Conservation (phyloP, 2,797 vertebrate species). For the Hypotaenidia philippensis region DNA sequence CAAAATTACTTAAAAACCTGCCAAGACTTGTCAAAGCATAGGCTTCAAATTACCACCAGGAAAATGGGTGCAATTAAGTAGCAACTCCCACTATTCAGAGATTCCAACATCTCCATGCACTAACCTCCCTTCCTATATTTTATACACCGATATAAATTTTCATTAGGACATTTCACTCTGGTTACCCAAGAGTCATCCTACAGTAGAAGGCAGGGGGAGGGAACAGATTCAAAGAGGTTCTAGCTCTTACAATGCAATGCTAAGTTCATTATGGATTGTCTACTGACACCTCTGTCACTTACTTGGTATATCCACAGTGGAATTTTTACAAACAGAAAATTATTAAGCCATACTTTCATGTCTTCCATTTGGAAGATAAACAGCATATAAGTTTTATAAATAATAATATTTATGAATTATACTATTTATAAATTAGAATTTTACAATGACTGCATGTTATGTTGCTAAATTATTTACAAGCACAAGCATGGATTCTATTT, state of each 20-base stretch:
- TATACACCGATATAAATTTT: neutral
- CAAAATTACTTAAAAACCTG: neutral
- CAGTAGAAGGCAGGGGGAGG: neutral
- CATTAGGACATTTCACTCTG: neutral
- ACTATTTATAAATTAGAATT: neutral
- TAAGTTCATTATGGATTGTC: neutral
- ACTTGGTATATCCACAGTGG: neutral
- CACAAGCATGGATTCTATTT: neutral
- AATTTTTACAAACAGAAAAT: neutral
- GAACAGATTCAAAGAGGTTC: neutral
- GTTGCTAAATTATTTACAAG: neutral
- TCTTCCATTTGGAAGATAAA: neutral
- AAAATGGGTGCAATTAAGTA: neutral
- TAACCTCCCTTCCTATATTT: neutral
- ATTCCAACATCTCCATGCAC: neutral
- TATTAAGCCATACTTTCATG: neutral
- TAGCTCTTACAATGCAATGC: neutral
- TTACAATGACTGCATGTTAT: neutral
- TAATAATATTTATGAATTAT: neutral
- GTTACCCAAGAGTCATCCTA: neutral
- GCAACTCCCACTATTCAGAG: neutral
- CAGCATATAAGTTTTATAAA: neutral
- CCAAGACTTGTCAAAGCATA: neutral
- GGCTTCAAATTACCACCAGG: neutral
- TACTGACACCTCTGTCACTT: neutral